phyloP scores from a whole-genome alignment of 2,113 vertebrate genomes.

The Poeciliopsis turrubarensis region DNA sequence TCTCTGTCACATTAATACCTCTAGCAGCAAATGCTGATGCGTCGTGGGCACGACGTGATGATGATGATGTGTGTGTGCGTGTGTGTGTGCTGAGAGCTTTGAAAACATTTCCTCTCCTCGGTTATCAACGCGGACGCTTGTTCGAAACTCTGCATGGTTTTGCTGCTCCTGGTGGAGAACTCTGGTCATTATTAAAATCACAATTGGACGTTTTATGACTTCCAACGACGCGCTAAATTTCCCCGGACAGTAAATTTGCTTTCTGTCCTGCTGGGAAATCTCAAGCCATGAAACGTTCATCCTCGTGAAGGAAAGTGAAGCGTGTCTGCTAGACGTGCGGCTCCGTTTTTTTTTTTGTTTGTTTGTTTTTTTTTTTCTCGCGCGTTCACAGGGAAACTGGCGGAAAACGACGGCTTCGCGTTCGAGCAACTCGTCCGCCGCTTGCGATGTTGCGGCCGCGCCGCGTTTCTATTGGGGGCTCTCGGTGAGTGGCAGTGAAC shows the following conservation, averaged over 20 bases:
- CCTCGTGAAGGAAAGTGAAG: background rate
- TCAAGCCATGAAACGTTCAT: background rate
- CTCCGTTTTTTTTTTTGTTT: too few relatives aligned
- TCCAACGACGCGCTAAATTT: background rate
- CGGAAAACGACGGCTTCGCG: conserved; percentile 1
- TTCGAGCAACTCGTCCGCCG: background rate
- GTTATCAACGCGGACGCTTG: background rate
- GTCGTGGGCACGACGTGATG: too few relatives aligned
- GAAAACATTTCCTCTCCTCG: background rate
- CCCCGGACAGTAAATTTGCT: background rate
- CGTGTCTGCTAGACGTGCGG: background rate
- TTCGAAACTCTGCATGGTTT: background rate
- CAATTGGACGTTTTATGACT: background rate
- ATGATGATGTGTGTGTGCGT: too few relatives aligned
- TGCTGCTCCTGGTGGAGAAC: background rate
- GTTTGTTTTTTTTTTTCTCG: too few relatives aligned
- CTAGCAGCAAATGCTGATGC: too few relatives aligned
- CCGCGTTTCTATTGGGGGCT: conserved; percentile 1
- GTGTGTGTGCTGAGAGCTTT: too few relatives aligned
- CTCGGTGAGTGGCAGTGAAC: background rate
- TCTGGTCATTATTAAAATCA: background rate
- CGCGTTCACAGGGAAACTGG: background rate
- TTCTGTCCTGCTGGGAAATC: background rate
- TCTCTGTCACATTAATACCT: too few relatives aligned
- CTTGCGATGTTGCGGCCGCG: conserved; percentile 19